Conservation (phyloP, 2,113 vertebrate genomes). For the Ariopsis seemanni region DNA sequence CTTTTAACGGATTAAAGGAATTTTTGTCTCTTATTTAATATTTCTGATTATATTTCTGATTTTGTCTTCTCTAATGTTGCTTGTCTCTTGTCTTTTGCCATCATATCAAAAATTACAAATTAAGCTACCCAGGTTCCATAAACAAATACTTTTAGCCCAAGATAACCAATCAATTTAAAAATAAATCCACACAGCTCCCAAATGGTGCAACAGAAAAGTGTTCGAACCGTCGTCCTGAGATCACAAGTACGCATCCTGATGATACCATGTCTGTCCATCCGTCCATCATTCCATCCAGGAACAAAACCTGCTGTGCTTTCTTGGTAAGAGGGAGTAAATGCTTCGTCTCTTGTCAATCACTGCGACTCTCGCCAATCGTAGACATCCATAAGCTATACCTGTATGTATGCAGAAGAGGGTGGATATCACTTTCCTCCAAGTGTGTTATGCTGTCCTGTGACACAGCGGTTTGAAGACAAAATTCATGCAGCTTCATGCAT, state of each 20-base stretch:
- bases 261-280: no score
- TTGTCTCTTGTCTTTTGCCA: neutral
- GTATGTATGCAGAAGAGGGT: neutral
- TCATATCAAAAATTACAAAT: neutral
- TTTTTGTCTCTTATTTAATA: neutral
- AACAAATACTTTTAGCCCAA: neutral
- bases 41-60: neutral
- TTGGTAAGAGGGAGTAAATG: neutral
- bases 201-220: neutral
- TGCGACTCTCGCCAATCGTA: neutral
- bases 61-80: neutral
- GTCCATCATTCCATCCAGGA: neutral
- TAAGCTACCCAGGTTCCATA: no score
- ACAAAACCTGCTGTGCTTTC: neutral
- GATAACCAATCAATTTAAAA: neutral
- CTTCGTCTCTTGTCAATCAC: neutral
- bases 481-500: neutral
- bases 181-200: neutral
- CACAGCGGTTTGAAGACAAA: neutral
- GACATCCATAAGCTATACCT: neutral
- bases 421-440: neutral
- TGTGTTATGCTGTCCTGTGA: no score
- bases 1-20: neutral
- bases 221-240: neutral
- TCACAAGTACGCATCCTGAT: neutral